phyloP scores from a whole-genome alignment of 2,888 invertebrate genomes.

The Cotesia congregata region DNA sequence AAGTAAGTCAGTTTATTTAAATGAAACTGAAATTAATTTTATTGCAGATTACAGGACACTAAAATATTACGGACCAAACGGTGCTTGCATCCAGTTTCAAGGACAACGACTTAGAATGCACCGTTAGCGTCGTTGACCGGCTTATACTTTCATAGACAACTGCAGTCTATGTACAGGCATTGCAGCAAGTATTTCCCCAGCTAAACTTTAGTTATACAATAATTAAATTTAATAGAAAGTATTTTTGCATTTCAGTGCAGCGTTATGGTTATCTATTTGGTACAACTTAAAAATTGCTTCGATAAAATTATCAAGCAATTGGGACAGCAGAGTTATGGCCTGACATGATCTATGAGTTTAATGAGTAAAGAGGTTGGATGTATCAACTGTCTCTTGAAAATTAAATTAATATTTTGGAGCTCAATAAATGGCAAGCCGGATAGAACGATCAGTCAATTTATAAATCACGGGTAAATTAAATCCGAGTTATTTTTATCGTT shows the following conservation, averaged over 20 bases:
- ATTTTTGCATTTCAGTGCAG: not conserved
- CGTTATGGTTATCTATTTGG: too few species aligned
- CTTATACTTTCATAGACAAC: not conserved
- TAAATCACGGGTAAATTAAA: constrained; percentile 1
- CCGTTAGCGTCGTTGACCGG: not conserved
- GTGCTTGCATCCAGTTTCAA: constrained; percentile 1
- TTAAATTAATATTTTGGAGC: constrained; percentile 9
- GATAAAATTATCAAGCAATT: not conserved
- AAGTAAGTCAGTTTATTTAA: not conserved
- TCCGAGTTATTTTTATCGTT: not conserved
- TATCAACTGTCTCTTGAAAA: not conserved
- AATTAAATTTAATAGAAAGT: not conserved
- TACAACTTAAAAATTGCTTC: too few species aligned
- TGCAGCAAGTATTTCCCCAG: not conserved
- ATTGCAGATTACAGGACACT: not conserved
- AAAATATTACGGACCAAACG: not conserved
- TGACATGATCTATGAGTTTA: not conserved
- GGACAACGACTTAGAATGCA: constrained; percentile 20
- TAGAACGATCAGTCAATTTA: not conserved
- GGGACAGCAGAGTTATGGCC: not conserved
- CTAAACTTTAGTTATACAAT: not conserved
- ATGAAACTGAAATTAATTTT: not conserved
- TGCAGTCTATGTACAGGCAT: not conserved
- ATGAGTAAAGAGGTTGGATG: not conserved
- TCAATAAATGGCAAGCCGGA: constrained; percentile 2